Base-by-base conservation (phyloP, 2,888 invertebrate species). In the Mechanitis messenoides region DNA sequence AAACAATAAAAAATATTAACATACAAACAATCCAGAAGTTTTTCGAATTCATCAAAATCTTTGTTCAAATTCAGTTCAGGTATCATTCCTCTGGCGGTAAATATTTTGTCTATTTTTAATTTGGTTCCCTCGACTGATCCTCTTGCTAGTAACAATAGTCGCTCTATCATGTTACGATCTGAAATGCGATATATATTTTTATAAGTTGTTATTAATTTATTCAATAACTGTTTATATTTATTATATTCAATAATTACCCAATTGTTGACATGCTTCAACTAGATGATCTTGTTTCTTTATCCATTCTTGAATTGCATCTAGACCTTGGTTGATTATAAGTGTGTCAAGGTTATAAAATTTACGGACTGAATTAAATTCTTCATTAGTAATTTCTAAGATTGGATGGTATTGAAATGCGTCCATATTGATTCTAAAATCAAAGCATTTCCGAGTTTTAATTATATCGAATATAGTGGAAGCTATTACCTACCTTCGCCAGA, bases 121-220 rank as follows among this genome's bases (percentile, higher is more conserved):
- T 87, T 87, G 0, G 85, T 80, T 0, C 71, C 77, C 68, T 87
- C 87, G 0, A 83, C 69, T 0, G 87, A 87, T 1, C 86, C 85
- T 53, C 76, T 77, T 0, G 83, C 72, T 35, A 84, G 68, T 0
- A 86, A 62, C 46, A 81, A 81, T 0, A 85, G 65, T 50, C 85
- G 69, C 63, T 87, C 86, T 58, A 87, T 55, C 0, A 82, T 68
- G 2, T 66, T 68, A n/a, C 73, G 73, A 62, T 61, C 87, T 87
- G 75, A n/a, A 62, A 66, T 42, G 3, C 11, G 9, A 42, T 9
- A 42, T 9, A 42, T 42, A 42, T 42, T 42, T 42, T 42, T 9
- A 42, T 9, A 42, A 5, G 9, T 42, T 9, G 6, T 9, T 5
- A 9, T 9, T 9, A 42, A 11, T 9, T 42, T 20, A 20, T 20